Conservation (phyloP, 1,140 invertebrate genomes). For the Thaumatotibia leucotreta region DNA sequence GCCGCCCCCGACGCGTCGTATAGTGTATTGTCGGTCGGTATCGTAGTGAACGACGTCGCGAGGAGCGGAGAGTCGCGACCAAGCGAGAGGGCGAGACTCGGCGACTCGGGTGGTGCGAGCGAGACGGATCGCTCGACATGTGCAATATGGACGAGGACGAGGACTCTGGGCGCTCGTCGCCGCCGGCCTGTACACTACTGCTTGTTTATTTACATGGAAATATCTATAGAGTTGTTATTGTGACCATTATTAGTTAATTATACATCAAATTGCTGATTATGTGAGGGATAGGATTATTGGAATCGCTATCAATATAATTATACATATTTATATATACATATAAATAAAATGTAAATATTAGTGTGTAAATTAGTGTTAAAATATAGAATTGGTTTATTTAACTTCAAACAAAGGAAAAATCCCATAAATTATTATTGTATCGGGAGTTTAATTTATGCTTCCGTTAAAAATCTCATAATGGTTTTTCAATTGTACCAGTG, state of each 20-base stretch:
- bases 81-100: not conserved
- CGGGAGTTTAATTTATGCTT: conserved; percentile 68
- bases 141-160: conserved; percentile 50
- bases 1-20: conserved; percentile 19
- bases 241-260: conserved; percentile 76
- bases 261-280: conserved; percentile 70
- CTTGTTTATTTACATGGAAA: conserved; percentile 75
- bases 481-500: conserved; percentile 75
- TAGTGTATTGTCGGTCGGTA: conserved; percentile 17
- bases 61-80: conserved; percentile 21
- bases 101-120: conserved; percentile 24
- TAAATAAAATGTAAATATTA: conserved; percentile 77
- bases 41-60: not conserved
- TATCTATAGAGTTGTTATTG: conserved; percentile 75
- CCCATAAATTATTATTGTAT: conserved; percentile 75
- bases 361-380: conserved; percentile 73
- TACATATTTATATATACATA: conserved; percentile 76
- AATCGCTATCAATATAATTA: conserved; percentile 73
- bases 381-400: conserved; percentile 76
- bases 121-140: conserved; percentile 28
- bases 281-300: conserved; percentile 67
- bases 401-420: conserved; percentile 72
- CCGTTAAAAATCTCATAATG: conserved; percentile 75
- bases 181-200: conserved; percentile 63
- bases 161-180: conserved; percentile 37